These are phyloP conservation scores for Tribolium madens DNA, from an alignment of 1,140 invertebrate genomes.

Conservation along the genomic window DNA sequence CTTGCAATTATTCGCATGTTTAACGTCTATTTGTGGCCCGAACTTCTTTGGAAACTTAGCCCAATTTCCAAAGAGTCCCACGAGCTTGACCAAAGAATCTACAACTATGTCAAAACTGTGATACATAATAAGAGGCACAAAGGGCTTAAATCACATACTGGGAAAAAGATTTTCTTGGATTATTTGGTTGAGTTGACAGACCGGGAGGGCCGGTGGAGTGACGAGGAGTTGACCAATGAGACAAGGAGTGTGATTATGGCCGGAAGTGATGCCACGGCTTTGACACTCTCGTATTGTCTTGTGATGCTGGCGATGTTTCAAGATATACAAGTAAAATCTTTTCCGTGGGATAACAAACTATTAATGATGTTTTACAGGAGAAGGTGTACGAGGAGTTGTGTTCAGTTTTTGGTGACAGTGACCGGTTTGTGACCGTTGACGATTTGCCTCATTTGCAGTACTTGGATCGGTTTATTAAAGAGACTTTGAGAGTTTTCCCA, in stretches of 20 bases:
- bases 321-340: constrained; percentile 55
- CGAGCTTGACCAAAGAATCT: background rate
- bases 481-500: constrained; percentile 75
- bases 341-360: background rate
- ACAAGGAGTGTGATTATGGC: background rate
- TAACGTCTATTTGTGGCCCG: background rate
- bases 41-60: background rate
- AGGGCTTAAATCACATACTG: background rate
- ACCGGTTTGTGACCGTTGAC: constrained; percentile 64
- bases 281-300: constrained; percentile 49
- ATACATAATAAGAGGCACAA: background rate
- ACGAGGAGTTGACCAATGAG: constrained; percentile 6
- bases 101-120: constrained; percentile 1
- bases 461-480: constrained; percentile 75
- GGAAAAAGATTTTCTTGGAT: constrained; percentile 53
- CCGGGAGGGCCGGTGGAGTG: constrained; percentile 47
- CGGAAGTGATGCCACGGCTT: constrained; percentile 52
- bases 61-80: background rate
- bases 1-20: background rate
- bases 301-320: constrained; percentile 58
- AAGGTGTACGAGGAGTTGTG: constrained; percentile 72
- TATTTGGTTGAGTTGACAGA: constrained; percentile 54
- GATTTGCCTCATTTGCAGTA: constrained; percentile 73
- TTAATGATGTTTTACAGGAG: constrained; percentile 65
- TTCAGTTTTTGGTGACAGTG: constrained; percentile 66